Base-by-base conservation (phyloP, 2,888 invertebrate genomes). In the Xanthorhoe spadicearia region DNA sequence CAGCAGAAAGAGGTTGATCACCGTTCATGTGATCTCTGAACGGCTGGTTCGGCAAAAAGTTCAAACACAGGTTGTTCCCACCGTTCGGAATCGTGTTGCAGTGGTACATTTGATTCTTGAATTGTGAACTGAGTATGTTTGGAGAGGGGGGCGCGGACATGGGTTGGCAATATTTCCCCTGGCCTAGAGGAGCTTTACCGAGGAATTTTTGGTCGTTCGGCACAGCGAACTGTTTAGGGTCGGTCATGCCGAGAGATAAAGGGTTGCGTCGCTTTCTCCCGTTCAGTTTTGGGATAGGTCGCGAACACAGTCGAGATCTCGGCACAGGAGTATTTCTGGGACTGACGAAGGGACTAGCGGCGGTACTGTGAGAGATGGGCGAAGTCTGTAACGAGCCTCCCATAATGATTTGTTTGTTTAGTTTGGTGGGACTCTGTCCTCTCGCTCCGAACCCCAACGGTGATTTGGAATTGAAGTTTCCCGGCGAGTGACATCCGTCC, bases 281-380 rank as follows among this genome's bases (percentile, higher is more conserved):
- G 55, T 87, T 90, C 23, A 85, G 86, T 73, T 91, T 92, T 1
- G 93, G 92, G 68, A 91, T 91, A 1, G 93, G 91, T 19, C 94
- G 91, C 7, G 94, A 94, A 54, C 94, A 93, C 63, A 94, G 94
- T 23, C 95, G 94, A 0, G 95, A 95, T 23, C 96, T 94, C 4
- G 95, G 95, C 58, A 96, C 95, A 5, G 97, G 96, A 0, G 97
- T 96, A 76, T 95, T 95, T 50, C 96, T 91, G 0, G 97, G 97
- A 74, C 97, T 97, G 13, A 97, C 97, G 84, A 97, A 97, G 0
- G 97, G 96, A 83, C 96, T 96, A 23, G 95, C 96, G 59, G 95
- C 95, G 0, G 95, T 95, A 74, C 96, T 96, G 71, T 95, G 95
- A 28, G 91, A 89, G 62, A 88, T 87, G n/a, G 92, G 93, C 1